Evolutionary conservation across 2,113 vertebrate species (phyloP).

Genomic region (Thamnaconus septentrionalis): DNA sequence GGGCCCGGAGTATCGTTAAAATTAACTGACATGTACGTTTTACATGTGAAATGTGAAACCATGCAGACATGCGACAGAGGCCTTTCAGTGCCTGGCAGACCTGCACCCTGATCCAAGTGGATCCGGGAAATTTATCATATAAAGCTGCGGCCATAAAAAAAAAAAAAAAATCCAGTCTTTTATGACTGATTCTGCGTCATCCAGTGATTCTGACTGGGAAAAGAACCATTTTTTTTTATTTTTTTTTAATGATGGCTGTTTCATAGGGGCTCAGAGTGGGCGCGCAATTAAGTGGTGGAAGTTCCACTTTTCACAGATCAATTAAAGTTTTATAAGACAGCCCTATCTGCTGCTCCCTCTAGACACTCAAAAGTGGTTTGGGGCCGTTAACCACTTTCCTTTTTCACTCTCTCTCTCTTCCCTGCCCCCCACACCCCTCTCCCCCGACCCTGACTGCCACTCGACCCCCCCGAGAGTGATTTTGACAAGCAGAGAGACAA

Average conservation of each 20-base stretch:
- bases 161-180: constrained; percentile 63
- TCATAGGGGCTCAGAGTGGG: constrained; percentile 66
- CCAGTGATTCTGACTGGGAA: constrained; percentile 68
- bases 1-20: constrained; percentile 39
- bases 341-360: constrained; percentile 73
- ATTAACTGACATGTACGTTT: constrained; percentile 61
- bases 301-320: constrained; percentile 78
- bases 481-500: constrained; percentile 73
- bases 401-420: constrained; percentile 24
- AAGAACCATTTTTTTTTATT: constrained; percentile 73
- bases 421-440: constrained; percentile 26
- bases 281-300: constrained; percentile 72
- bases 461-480: constrained; percentile 73
- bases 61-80: constrained; percentile 49
- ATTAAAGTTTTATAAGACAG: constrained; percentile 76
- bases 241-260: constrained; percentile 77
- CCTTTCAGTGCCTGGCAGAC: constrained; percentile 55
- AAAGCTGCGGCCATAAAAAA: constrained; percentile 58
- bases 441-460: constrained; percentile 33
- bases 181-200: constrained; percentile 77
- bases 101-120: constrained; percentile 53
- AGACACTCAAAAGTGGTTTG: constrained; percentile 77
- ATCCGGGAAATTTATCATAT: constrained; percentile 74
- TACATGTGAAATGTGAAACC: constrained; percentile 59
- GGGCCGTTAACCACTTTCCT: constrained; percentile 67